These are phyloP conservation scores for Enchytraeus crypticus DNA, from an alignment of 2,888 invertebrate genomes.

Conservation along the genomic window DNA sequence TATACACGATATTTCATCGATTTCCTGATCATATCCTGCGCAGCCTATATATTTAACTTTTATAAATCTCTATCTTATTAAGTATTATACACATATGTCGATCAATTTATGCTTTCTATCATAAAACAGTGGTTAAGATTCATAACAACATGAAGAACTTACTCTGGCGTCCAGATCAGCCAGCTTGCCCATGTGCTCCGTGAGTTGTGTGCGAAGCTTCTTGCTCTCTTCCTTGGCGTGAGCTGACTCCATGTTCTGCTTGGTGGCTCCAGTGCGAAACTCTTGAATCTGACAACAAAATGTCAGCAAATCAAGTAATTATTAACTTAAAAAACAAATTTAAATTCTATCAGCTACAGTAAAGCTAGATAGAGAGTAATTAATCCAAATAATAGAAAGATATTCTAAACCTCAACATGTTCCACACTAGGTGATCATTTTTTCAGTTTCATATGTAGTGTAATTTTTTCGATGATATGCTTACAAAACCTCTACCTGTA, in stretches of 20 bases:
- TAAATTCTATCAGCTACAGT: too few relatives aligned
- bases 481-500: not conserved
- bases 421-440: not conserved
- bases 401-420: not conserved
- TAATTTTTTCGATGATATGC: not conserved
- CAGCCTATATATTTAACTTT: too few relatives aligned
- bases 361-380: not conserved
- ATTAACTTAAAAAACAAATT: too few relatives aligned
- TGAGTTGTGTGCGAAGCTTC: conserved; percentile 48
- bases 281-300: conserved; percentile 48
- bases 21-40: too few relatives aligned
- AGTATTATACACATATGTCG: too few relatives aligned
- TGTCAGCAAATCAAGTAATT: too few relatives aligned
- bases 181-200: conserved; percentile 49
- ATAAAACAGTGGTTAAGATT: too few relatives aligned
- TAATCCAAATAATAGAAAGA: not conserved
- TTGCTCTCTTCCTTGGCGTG: conserved; percentile 51
- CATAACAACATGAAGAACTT: too few relatives aligned
- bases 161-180: conserved; percentile 52
- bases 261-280: conserved; percentile 51
- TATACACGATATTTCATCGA: too few relatives aligned
- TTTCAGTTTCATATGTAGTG: not conserved
- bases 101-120: too few relatives aligned
- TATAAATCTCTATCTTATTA: too few relatives aligned
- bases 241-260: conserved; percentile 50